A percentile compares a stretch with the other conserved stretches of the same genome.
Conservation (phyloP, 2,113 vertebrate genomes). For the human (Homo sapiens) region DNA sequence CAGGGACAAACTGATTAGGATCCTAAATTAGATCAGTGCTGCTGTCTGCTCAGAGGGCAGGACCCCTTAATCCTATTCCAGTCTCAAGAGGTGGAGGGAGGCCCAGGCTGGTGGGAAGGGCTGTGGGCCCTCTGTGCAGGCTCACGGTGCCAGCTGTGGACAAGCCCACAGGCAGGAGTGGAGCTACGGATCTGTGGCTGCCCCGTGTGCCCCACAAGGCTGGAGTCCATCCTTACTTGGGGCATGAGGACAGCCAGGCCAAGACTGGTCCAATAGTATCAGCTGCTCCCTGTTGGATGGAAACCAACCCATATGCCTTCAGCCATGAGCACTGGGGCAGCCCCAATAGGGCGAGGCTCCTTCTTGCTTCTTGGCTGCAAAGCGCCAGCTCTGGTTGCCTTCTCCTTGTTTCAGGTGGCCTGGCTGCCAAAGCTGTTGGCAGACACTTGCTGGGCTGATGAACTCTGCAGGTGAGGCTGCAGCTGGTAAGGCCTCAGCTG, state of each 20-base stretch:
- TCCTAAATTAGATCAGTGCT: slow-evolving; percentile 90
- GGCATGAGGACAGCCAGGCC: neutral
- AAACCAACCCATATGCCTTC: accelerated
- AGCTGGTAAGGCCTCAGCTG: accelerated
- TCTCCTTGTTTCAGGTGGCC: neutral
- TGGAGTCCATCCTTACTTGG: accelerated
- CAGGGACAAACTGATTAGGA: slow-evolving; percentile 86
- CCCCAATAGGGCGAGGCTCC: neutral
- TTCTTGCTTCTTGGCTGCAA: neutral
- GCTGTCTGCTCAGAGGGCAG: slow-evolving; percentile 88
- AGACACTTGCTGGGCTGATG: neutral
- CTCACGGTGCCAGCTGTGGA: accelerated
- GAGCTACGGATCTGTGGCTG: neutral
- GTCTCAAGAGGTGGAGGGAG: neutral
- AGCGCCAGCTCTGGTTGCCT: neutral
- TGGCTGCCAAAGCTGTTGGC: neutral
- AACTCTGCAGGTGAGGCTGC: neutral
- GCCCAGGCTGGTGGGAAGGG: neutral
- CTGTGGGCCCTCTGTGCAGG: neutral
- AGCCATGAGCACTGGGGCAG: accelerated
- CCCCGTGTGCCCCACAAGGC: accelerated
- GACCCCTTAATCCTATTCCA: slow-evolving; percentile 90
- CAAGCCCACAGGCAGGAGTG: neutral
- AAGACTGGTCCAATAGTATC: accelerated
- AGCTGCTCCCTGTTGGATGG: neutral